Evolutionary conservation across 1,140 invertebrate genomes (phyloP).

Genomic region (Bathynomus jamesi): DNA sequence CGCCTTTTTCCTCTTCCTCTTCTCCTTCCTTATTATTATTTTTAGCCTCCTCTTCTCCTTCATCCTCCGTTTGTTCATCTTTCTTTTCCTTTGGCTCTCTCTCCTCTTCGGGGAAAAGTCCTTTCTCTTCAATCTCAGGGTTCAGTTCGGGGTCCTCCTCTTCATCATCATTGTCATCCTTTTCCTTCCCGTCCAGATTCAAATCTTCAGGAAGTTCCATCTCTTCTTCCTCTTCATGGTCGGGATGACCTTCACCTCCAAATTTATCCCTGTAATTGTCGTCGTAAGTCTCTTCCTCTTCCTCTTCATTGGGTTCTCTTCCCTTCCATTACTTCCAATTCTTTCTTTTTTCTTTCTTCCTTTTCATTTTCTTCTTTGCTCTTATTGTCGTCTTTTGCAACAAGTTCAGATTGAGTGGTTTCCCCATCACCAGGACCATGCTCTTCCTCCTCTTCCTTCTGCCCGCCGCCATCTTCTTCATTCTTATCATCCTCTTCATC

Average conservation of each 20-base stretch:
- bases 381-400: constrained; percentile 43
- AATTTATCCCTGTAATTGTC: constrained; percentile 37
- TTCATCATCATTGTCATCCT: constrained; percentile 41
- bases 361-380: constrained; percentile 43
- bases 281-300: constrained; percentile 39
- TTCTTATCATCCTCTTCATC: constrained; percentile 54
- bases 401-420: constrained; percentile 31
- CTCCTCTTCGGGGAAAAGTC: constrained; percentile 39
- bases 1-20: constrained; percentile 25
- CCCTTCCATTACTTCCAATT: constrained; percentile 38
- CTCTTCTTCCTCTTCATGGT: constrained; percentile 39
- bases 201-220: constrained; percentile 44
- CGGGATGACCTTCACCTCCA: constrained; percentile 46
- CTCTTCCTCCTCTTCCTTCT: constrained; percentile 47
- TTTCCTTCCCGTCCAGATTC: constrained; percentile 46
- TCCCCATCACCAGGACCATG: constrained; percentile 36
- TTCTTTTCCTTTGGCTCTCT: constrained; percentile 41
- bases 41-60: constrained; percentile 25
- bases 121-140: constrained; percentile 39
- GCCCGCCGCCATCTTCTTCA: constrained; percentile 55
- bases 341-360: constrained; percentile 40
- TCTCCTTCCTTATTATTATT: constrained; percentile 40
- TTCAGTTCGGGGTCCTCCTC: constrained; percentile 40
- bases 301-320: constrained; percentile 33
- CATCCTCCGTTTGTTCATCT: constrained; percentile 40